Percentiles rank a stretch among this genome's conserved stretches.
Conservation (phyloP, 2,113 vertebrate species). For the Stigmatopora nigra region DNA sequence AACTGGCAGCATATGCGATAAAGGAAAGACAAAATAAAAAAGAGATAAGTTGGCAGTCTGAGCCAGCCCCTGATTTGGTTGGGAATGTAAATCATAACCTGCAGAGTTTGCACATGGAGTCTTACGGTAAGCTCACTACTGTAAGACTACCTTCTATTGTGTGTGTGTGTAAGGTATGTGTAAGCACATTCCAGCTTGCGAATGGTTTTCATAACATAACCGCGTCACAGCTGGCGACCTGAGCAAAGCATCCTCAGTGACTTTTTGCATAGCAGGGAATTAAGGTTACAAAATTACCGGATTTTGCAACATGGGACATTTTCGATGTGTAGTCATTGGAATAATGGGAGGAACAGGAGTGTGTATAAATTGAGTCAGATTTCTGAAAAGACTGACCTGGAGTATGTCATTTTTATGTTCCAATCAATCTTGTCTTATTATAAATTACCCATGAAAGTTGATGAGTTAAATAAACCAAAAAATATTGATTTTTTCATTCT, state of each 20-base stretch:
- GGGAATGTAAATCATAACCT: conserved; percentile 49
- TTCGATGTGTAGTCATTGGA: too few relatives aligned
- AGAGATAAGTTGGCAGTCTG: conserved; percentile 17
- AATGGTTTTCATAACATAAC: neutral
- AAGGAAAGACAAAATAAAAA: conserved; percentile 1
- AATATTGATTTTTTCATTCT: too few relatives aligned
- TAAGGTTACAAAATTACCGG: neutral
- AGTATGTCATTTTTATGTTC: too few relatives aligned
- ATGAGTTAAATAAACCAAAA: too few relatives aligned
- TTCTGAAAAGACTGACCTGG: too few relatives aligned
- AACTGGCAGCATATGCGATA: neutral
- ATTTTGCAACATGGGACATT: too few relatives aligned
- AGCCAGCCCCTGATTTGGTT: conserved; percentile 29
- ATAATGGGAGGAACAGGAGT: too few relatives aligned
- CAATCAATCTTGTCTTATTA: too few relatives aligned
- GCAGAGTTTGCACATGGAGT: conserved; percentile 17
- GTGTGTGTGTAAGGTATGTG: conserved; percentile 16
- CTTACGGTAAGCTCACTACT: conserved; percentile 14
- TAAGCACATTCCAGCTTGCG: conserved; percentile 28
- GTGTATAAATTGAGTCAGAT: too few relatives aligned
- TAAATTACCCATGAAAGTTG: too few relatives aligned
- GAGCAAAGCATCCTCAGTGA: conserved; percentile 6
- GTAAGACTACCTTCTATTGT: conserved; percentile 3
- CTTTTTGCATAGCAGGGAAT: neutral
- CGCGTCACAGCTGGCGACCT: neutral